Evolutionary conservation across 2,797 vertebrate genomes (phyloP).

Genomic region (Limnodromus scolopaceus): DNA sequence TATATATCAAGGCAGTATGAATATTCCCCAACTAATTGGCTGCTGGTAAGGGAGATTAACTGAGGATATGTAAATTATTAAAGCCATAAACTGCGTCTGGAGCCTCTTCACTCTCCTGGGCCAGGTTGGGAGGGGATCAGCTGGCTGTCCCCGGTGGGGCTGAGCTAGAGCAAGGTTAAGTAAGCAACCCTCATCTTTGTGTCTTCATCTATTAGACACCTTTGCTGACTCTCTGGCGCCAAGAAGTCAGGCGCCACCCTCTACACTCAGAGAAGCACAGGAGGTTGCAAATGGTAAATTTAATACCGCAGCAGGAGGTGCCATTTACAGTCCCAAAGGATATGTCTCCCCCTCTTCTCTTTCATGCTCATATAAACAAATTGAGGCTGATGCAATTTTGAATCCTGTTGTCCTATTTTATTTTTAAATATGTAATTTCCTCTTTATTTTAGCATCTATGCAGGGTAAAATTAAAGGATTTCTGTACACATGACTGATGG

Average conservation of each 20-base stretch:
- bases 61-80: slow-evolving; percentile 84
- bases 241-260: slow-evolving; percentile 64
- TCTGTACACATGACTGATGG: neutral
- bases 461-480: slow-evolving; percentile 44
- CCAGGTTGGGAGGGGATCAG: neutral
- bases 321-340: slow-evolving; percentile 72
- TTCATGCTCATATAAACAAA: slow-evolving; percentile 74
- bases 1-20: slow-evolving; percentile 46
- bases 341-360: slow-evolving; percentile 61
- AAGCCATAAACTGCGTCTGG: slow-evolving; percentile 74
- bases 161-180: slow-evolving; percentile 43
- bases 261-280: slow-evolving; percentile 44
- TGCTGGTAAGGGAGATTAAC: slow-evolving; percentile 79
- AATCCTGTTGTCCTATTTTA: slow-evolving; percentile 50
- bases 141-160: neutral
- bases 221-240: slow-evolving; percentile 58
- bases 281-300: slow-evolving; percentile 72
- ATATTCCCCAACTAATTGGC: slow-evolving; percentile 69
- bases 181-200: slow-evolving; percentile 20
- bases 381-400: slow-evolving; percentile 71
- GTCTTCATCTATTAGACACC: slow-evolving; percentile 60
- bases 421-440: slow-evolving; percentile 52
- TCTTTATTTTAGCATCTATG: slow-evolving; percentile 24
- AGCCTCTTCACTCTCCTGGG: slow-evolving; percentile 59
- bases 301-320: slow-evolving; percentile 75